Conservation (phyloP, 2,888 invertebrate species). For the Tipula unca region DNA sequence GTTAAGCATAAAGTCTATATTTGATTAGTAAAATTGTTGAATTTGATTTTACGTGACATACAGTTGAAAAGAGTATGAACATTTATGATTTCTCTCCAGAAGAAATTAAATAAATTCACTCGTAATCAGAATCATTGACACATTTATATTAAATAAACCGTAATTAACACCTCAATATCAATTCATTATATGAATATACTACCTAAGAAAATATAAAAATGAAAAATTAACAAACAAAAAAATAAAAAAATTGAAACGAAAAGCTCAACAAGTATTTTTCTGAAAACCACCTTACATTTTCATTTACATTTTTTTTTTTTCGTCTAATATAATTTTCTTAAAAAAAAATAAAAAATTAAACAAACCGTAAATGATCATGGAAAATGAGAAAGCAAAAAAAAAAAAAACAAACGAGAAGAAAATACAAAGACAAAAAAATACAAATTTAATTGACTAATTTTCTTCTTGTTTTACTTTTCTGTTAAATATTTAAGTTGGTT, state of each 20-base stretch:
- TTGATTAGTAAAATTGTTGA: background rate
- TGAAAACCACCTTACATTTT: background rate
- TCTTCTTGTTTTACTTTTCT: conserved; percentile 14
- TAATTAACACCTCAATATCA: conserved; percentile 8
- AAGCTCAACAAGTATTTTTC: background rate
- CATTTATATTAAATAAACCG: background rate
- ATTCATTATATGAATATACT: background rate
- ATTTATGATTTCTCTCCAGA: background rate
- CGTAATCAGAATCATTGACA: background rate
- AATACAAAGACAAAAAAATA: background rate
- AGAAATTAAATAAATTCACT: background rate
- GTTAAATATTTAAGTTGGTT: conserved; percentile 8
- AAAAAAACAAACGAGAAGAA: background rate
- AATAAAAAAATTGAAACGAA: background rate
- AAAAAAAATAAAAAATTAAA: conserved; percentile 4
- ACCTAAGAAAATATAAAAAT: background rate
- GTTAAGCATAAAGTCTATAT: too few relatives aligned
- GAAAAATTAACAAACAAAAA: background rate
- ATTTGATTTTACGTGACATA: background rate
- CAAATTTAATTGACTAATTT: conserved; percentile 8
- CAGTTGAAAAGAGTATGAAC: background rate
- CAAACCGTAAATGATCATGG: conserved; percentile 8
- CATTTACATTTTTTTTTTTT: background rate
- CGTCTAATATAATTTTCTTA: background rate
- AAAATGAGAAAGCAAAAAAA: background rate